phyloP scores from a whole-genome alignment of 2,888 invertebrate species.

The Callinectes sapidus region DNA sequence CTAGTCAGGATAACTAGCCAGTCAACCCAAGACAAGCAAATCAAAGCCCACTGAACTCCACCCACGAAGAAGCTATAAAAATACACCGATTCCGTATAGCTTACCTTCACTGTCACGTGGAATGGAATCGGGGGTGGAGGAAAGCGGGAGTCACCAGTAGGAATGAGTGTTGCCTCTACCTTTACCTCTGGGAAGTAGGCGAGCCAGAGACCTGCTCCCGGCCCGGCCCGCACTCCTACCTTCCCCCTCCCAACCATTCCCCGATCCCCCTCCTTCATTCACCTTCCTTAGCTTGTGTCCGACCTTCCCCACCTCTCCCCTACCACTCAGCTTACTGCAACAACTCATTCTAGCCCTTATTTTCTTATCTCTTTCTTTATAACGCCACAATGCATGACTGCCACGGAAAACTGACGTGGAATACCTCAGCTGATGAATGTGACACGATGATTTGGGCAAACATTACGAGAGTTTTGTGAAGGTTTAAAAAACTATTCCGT shows the following conservation, averaged over 20 bases:
- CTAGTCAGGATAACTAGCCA: not conserved
- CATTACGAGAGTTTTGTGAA: not conserved
- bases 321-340: not conserved
- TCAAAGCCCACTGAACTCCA: not conserved
- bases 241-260: not conserved
- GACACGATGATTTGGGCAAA: not conserved
- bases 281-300: not conserved
- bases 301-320: too few relatives aligned
- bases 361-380: not conserved
- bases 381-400: not conserved
- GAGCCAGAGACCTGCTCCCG: not conserved
- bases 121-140: not conserved
- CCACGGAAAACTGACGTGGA: not conserved
- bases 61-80: not conserved
- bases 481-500: too few relatives aligned
- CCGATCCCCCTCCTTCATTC: not conserved
- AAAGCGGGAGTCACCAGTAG: not conserved
- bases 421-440: not conserved
- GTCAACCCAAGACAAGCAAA: not conserved
- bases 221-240: not conserved
- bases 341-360: not conserved
- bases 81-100: not conserved
- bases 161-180: not conserved
- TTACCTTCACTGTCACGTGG: not conserved
- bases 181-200: not conserved